These are phyloP conservation scores for Watsonalla cultraria DNA, from an alignment of 2,888 invertebrate genomes.

Conservation along the genomic window DNA sequence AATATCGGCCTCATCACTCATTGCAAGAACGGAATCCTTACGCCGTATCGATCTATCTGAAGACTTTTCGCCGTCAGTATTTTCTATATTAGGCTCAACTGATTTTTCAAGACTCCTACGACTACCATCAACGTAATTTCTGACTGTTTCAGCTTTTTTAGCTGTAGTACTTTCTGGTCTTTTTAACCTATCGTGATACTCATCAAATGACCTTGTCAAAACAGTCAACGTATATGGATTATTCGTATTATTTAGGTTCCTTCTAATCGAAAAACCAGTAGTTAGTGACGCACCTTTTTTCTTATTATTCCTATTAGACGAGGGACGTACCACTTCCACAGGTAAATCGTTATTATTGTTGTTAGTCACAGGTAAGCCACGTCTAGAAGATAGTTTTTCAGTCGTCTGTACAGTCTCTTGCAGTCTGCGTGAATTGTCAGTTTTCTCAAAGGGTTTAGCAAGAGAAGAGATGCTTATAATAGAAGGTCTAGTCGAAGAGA, in stretches of 20 bases:
- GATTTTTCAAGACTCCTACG: constrained; percentile 35
- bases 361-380: constrained; percentile 51
- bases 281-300: constrained; percentile 66
- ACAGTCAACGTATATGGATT: constrained; percentile 69
- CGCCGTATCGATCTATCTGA: constrained; percentile 34
- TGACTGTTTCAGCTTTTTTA: constrained; percentile 30
- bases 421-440: constrained; percentile 62
- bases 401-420: constrained; percentile 54
- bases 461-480: constrained; percentile 64
- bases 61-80: constrained; percentile 18
- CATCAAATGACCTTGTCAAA: constrained; percentile 56
- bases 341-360: constrained; percentile 37
- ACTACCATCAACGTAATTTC: constrained; percentile 39
- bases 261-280: constrained; percentile 70
- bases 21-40: constrained; percentile 37
- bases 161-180: constrained; percentile 18
- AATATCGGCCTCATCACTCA: constrained; percentile 41
- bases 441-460: constrained; percentile 73
- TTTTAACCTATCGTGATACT: constrained; percentile 29
- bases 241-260: constrained; percentile 58
- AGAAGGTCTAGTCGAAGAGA: constrained; percentile 41
- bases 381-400: constrained; percentile 43
- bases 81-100: constrained; percentile 23
- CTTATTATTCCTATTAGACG: constrained; percentile 34
- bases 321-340: constrained; percentile 43